Evolutionary conservation across 2,113 vertebrate genomes (phyloP).

Genomic region (Acanthochromis polyacanthus): DNA sequence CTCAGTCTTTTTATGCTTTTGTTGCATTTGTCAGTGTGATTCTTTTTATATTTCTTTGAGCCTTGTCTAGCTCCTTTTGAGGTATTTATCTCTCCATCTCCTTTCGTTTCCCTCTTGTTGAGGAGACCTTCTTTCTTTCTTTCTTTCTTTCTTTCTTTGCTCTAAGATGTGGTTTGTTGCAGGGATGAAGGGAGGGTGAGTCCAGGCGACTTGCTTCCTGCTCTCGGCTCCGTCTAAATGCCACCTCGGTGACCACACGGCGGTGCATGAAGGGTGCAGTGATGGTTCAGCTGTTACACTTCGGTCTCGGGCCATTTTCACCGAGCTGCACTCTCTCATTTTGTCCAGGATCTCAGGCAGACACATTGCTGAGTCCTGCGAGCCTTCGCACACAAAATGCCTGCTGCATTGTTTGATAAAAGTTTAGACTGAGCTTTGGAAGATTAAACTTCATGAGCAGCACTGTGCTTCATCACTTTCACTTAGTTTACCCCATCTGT

Average conservation of each 20-base stretch:
- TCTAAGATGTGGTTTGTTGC: slow-evolving; percentile 67
- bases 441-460: no score
- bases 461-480: no score
- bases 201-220: slow-evolving; percentile 67
- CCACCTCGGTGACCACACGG: slow-evolving; percentile 69
- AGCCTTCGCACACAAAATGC: slow-evolving; percentile 2
- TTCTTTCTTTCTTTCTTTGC: not conserved
- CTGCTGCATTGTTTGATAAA: not conserved
- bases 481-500: no score
- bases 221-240: slow-evolving; percentile 62
- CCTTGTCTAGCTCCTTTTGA: no score
- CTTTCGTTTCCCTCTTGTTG: no score
- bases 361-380: not conserved
- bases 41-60: not conserved
- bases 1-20: not conserved
- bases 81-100: no score
- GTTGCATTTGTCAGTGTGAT: not conserved
- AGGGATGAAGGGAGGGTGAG: slow-evolving; percentile 62
- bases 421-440: not conserved
- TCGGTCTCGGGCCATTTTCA: slow-evolving; percentile 47
- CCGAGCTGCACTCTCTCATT: slow-evolving; percentile 42
- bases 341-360: slow-evolving; percentile 17
- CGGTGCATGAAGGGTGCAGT: slow-evolving; percentile 30
- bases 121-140: slow-evolving; percentile 14
- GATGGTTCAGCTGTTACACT: slow-evolving; percentile 42